Conservation (phyloP, 2,113 vertebrate genomes). For the Phalacrocorax pelagicus region DNA sequence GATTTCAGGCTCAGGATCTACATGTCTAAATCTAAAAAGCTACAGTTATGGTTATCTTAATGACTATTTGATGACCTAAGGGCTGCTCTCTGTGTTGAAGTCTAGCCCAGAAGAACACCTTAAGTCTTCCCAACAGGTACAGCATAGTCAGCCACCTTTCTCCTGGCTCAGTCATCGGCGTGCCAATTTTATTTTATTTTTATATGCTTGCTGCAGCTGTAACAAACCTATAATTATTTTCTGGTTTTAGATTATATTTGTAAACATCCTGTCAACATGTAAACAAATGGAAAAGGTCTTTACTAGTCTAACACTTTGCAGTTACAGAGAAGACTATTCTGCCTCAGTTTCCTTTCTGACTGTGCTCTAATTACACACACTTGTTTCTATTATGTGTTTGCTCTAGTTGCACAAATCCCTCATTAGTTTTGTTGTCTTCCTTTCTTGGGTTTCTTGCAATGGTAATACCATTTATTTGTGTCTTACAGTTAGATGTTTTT, state of each 20-base stretch:
- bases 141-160: not conserved
- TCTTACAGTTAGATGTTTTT: not conserved
- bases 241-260: not conserved
- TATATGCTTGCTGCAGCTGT: constrained; percentile 13
- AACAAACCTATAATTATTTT: not conserved
- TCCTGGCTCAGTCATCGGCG: not conserved
- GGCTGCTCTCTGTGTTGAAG: not conserved
- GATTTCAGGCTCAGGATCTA: not conserved
- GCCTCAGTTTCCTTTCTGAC: not conserved
- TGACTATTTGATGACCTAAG: not conserved
- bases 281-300: not conserved
- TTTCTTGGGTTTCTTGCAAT: not conserved
- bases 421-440: constrained; percentile 12
- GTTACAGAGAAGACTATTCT: not conserved
- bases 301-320: not conserved
- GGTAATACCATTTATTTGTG: not conserved
- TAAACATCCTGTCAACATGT: not conserved
- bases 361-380: not conserved
- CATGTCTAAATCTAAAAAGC: not conserved
- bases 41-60: not conserved
- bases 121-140: not conserved
- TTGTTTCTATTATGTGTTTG: not conserved
- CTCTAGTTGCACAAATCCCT: not conserved
- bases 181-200: constrained; percentile 54
- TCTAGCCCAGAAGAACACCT: not conserved